Conservation (phyloP, 2,797 vertebrate genomes). For the Heteromormyrus szaboi region DNA sequence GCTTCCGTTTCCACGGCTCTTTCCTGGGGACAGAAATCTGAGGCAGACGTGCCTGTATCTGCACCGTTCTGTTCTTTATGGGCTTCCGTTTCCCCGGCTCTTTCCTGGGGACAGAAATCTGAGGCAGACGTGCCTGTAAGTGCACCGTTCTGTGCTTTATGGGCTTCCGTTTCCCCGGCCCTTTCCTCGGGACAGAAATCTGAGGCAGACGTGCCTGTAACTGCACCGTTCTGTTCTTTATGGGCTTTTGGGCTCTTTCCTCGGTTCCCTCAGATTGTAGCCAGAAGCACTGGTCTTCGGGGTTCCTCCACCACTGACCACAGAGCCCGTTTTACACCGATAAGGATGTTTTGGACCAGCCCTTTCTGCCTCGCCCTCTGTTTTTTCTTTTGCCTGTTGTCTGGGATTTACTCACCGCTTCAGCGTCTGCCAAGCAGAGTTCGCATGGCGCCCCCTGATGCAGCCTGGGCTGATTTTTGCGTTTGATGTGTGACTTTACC, state of each 20-base stretch:
- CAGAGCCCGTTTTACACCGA: not conserved
- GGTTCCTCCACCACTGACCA: not conserved
- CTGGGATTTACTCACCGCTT: not conserved
- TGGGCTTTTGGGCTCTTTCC: not conserved
- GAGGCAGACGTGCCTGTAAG: not conserved
- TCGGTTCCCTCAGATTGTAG: not conserved
- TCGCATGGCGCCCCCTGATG: not conserved
- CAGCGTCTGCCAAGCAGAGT: not conserved
- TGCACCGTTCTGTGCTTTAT: not conserved
- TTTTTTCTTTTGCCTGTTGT: not conserved
- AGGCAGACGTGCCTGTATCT: not conserved
- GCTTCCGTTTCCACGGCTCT: not conserved
- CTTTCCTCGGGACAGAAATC: not conserved
- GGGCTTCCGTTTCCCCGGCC: not conserved
- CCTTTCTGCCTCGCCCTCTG: not conserved
- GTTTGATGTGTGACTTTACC: slow-evolving; percentile 4
- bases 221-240: not conserved
- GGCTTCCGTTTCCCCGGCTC: not conserved
- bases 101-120: not conserved
- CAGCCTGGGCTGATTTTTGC: not conserved
- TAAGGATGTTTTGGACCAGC: not conserved
- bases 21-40: not conserved
- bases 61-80: not conserved
- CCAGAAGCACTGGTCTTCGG: not conserved
- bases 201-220: not conserved